Base-by-base conservation (phyloP, 1,140 invertebrate species). In the Tyrophagus putrescentiae region DNA sequence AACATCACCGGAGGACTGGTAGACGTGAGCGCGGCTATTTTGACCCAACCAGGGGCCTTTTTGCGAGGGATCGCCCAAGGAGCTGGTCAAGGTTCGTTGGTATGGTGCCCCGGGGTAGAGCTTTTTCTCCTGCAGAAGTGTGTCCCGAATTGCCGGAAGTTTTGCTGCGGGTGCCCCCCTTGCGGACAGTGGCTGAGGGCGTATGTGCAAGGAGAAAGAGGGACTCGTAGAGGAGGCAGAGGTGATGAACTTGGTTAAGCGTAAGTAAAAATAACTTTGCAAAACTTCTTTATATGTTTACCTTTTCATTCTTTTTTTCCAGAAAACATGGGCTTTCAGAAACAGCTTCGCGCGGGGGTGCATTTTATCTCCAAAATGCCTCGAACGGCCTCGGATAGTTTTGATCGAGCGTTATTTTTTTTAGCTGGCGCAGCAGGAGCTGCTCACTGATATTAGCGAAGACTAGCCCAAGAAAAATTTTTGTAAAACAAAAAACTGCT, bases 121-220 rank as follows among this genome's bases (percentile, higher is more conserved):
- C 59, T 64, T 32, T 34, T 65, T 9, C 79, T 93, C 7, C 69
- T 93, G 7, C 77, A 82, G 11, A 87, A 92, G 74, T n/a, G n/a
- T n/a, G n/a, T n/a, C n/a, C 78, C 80, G 0, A 81, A 75, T 95
- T 0, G 81, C 79, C 0, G 89, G 94, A 65, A 82, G 83, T 0
- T 82, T 85, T 0, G 89, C 95, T 0, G 79, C 95, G 9, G 89
- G 89, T 0, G 84, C 70, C 68, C 76, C 0, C 84, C 87, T 0
- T 94, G 94, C 71, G 90, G 89, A 21, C 84, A 93, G 67, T 77
- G 93, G 21, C 89, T 90, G 9, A 39, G 65, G 18, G 68, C 67
- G 18, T 69, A 64, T 45, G 62, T 69, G 9, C 58, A 66, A 5
- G 25, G 60, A 6, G 56, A 57, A 18, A 21, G 48, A 3, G 64